Evolutionary conservation across 2,888 invertebrate genomes (phyloP), one percentile per base, ranked within the genome.

Genomic region (Lasiommata megera): DNA sequence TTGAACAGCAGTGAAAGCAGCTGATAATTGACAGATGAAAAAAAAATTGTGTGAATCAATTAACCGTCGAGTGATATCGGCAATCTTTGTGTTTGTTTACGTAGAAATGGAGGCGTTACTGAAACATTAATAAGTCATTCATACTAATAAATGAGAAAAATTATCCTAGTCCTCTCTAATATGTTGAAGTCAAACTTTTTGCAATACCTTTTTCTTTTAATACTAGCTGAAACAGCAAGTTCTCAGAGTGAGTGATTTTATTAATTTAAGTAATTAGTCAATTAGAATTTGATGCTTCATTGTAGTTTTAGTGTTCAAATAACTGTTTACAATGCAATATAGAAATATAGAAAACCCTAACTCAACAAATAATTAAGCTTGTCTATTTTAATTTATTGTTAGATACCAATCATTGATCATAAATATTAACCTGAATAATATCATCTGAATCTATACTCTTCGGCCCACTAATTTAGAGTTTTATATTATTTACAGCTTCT

Each of bases 1-100:
- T 64, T 63, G 51, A 23, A 23, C 23, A 23, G 23, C 23, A 23
- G 23, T 23, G 23, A 1, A 11, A 73, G 66, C 76, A 74, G 75
- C 75, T 75, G 74, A 73, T 72, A 37, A 44, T 41, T 58, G 46
- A 63, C 41, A 44, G 40, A n/a, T 17, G 14, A 34, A 31, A 46
- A 3, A 28, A 9, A 44, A 54, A n/a, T 16, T 12, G 41, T 18
- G 9, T 14, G 14, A 34, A 37, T 9, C 23, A 23, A 23, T 23
- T 23, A n/a, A 23, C 23, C 5, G 5, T 3, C n/a, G 7, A 17
- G 29, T 29, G n/a, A 9, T 23, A 56, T 38, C 23, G 23, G 9
- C 8, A 50, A 23, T 41, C 2, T 8, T 11, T 17, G 29, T 41
- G 31, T 52, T 52, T 52, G 41, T 41, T 52, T 52, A 52, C 41